A percentile compares a stretch with the other conserved stretches of the same genome.
Evolutionary conservation across 2,888 invertebrate species (phyloP).

Genomic region (Meteorus colon): DNA sequence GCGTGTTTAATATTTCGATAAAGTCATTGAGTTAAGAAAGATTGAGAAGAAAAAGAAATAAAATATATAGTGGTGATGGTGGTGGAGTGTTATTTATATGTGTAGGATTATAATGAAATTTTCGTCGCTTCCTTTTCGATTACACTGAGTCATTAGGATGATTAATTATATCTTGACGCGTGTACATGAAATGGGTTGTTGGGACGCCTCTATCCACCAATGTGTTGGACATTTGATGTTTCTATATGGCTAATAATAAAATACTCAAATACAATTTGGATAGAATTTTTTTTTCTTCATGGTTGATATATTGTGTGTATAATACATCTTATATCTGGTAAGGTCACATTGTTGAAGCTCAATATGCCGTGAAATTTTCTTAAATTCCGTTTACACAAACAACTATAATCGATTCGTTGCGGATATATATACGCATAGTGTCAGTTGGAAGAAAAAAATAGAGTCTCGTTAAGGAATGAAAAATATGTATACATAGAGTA

Average conservation of each 20-base stretch:
- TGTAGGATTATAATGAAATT: conserved; percentile 35
- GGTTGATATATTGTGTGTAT: not conserved
- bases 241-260: conserved; percentile 30
- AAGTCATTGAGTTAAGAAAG: conserved; percentile 25
- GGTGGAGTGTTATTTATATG: not conserved
- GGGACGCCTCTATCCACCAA: conserved; percentile 15
- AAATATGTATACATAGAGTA: conserved; percentile 40
- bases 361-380: conserved; percentile 48
- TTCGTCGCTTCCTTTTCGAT: conserved; percentile 45
- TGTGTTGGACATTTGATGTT: conserved; percentile 35
- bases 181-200: conserved; percentile 40
- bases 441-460: conserved; percentile 33
- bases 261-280: not conserved
- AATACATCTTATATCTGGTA: not conserved
- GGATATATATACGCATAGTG: conserved; percentile 28
- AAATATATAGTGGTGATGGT: conserved; percentile 1
- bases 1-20: conserved; percentile 34
- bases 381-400: conserved; percentile 41
- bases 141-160: conserved; percentile 51
- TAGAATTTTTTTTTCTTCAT: conserved; percentile 9
- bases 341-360: conserved; percentile 13
- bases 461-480: conserved; percentile 39
- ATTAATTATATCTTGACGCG: conserved; percentile 51
- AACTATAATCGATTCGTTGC: conserved; percentile 30
- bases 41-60: not conserved